A percentile compares a stretch with the other conserved stretches of the same genome.
Evolutionary conservation across 2,113 vertebrate species (phyloP).

Genomic region (Atherinomorus stipes): DNA sequence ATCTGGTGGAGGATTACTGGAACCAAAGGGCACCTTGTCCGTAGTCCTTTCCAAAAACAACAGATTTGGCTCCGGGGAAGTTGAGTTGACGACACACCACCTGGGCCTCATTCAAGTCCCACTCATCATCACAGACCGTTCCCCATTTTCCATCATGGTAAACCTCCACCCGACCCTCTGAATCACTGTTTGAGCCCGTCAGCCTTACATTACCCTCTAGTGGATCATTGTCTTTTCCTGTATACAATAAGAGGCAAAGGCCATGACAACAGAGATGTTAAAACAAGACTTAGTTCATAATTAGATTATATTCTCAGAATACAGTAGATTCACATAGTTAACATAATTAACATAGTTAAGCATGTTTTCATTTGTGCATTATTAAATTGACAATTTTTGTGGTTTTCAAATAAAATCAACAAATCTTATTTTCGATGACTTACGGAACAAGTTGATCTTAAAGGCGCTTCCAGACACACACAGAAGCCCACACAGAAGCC

Average conservation of each 20-base stretch:
- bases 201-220: conserved; percentile 72
- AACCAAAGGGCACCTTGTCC: conserved; percentile 73
- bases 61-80: conserved; percentile 74
- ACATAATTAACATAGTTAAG: background rate
- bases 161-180: conserved; percentile 84
- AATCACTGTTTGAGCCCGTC: conserved; percentile 22
- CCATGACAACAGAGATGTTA: conserved; percentile 2
- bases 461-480: conserved; percentile 11
- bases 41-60: conserved; percentile 61
- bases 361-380: background rate
- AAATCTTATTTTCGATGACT: conserved; percentile 33
- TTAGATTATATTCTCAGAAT: background rate
- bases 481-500: conserved; percentile 62
- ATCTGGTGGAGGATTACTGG: conserved; percentile 43
- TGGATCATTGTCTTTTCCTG: background rate
- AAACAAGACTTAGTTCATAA: background rate
- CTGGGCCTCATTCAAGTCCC: conserved; percentile 79
- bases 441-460: conserved; percentile 40
- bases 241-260: background rate
- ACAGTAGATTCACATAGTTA: no score
- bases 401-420: background rate
- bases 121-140: conserved; percentile 85
- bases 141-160: conserved; percentile 85
- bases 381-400: background rate
- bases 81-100: conserved; percentile 85